Conservation (phyloP, 2,113 vertebrate genomes). For the Physeter macrocephalus region DNA sequence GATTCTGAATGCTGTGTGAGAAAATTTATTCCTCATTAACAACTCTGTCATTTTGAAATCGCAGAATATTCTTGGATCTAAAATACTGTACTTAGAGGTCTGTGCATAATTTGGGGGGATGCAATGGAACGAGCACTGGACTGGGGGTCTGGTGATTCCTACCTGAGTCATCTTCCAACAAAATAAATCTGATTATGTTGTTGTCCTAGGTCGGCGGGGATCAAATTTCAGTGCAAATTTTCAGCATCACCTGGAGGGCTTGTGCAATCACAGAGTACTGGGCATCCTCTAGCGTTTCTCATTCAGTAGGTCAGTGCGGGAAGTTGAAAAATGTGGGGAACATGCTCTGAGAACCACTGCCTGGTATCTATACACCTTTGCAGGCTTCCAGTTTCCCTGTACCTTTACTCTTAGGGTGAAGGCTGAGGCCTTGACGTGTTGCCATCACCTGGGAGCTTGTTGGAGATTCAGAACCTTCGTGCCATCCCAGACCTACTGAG, state of each 20-base stretch:
- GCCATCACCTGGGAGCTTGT: not conserved
- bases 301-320: not conserved
- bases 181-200: not conserved
- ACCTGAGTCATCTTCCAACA: not conserved
- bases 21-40: slow-evolving; percentile 55
- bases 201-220: not conserved
- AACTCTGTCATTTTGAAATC: slow-evolving; percentile 41
- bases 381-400: not conserved
- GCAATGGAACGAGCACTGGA: not conserved
- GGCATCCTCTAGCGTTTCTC: not conserved
- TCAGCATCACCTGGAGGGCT: not conserved
- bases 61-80: not conserved
- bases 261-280: not conserved
- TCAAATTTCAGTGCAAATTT: not conserved
- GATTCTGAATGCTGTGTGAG: slow-evolving; percentile 10
- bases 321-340: not conserved
- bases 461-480: not conserved
- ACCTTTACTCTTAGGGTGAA: not conserved
- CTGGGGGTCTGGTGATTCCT: not conserved
- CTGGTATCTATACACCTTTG: not conserved
- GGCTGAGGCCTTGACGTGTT: not conserved
- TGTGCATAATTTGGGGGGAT: not conserved
- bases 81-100: not conserved
- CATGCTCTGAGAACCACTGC: not conserved
- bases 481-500: not conserved